Conservation (phyloP, 2,888 invertebrate species). For the Druceiella hillmani region DNA sequence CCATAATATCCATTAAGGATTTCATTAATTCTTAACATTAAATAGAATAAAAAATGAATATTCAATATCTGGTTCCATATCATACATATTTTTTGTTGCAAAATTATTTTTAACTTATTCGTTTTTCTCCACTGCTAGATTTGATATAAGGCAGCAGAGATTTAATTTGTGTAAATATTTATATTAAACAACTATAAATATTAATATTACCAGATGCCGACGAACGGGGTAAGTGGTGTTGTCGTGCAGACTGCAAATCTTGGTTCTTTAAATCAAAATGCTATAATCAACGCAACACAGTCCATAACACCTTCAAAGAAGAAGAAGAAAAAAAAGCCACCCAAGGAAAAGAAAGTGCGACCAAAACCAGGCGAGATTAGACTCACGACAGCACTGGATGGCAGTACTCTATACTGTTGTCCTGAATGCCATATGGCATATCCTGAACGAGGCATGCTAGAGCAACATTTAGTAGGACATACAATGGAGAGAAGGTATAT, state of each 20-base stretch:
- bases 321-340: slow-evolving; percentile 74
- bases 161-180: not conserved
- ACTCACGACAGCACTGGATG: slow-evolving; percentile 72
- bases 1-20: too few species aligned
- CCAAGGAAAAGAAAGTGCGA: slow-evolving; percentile 74
- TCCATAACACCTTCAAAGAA: slow-evolving; percentile 53
- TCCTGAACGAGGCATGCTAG: slow-evolving; percentile 75
- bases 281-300: slow-evolving; percentile 32
- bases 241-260: slow-evolving; percentile 45
- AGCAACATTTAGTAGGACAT: slow-evolving; percentile 83
- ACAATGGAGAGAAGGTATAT: slow-evolving; percentile 67
- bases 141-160: too few species aligned
- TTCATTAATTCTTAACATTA: too few species aligned
- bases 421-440: slow-evolving; percentile 89
- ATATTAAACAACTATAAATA: too few species aligned
- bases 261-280: slow-evolving; percentile 40
- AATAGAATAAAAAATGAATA: too few species aligned
- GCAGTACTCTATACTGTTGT: slow-evolving; percentile 80
- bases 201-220: slow-evolving; percentile 33
- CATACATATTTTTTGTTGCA: too few species aligned
- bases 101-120: too few species aligned
- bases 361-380: slow-evolving; percentile 82
- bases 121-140: too few species aligned
- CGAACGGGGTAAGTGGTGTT: slow-evolving; percentile 39
- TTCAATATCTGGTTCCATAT: too few species aligned